Evolutionary conservation across 2,888 invertebrate species (phyloP).

Genomic region (Metopia argyrocephala): DNA sequence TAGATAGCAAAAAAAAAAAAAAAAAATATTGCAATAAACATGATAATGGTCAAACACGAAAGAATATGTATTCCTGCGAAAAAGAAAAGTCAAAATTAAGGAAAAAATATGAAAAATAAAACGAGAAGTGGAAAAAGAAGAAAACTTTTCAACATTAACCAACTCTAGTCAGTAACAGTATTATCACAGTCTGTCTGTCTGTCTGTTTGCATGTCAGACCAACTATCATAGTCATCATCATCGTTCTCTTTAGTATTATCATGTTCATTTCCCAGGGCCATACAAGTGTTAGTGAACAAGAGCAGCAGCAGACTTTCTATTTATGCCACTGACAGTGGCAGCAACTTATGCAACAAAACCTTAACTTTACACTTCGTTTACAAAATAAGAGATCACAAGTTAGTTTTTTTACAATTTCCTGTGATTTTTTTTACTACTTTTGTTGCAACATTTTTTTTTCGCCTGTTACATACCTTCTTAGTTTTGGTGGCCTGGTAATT

Average conservation of each 20-base stretch:
- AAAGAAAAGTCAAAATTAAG: conserved; percentile 8
- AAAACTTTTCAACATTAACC: not conserved
- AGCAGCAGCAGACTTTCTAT: not conserved
- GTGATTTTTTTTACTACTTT: conserved; percentile 11
- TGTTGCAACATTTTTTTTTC: not conserved
- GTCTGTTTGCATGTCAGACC: not conserved
- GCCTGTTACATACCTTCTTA: not conserved
- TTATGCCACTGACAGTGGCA: not conserved
- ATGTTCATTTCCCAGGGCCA: not conserved
- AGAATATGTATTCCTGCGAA: conserved; percentile 25
- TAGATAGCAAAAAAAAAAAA: not conserved
- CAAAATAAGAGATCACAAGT: conserved; percentile 49
- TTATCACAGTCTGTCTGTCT: too few species aligned
- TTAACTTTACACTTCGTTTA: conserved; percentile 60
- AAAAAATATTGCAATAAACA: conserved; percentile 28
- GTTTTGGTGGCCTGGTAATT: too few species aligned
- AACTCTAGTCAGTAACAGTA: too few species aligned
- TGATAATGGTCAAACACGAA: conserved; percentile 49
- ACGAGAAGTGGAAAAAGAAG: not conserved
- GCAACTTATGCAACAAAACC: too few species aligned
- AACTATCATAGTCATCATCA: not conserved
- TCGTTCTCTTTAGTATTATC: not conserved
- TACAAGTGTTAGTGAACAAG: too few species aligned
- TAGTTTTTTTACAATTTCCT: conserved; percentile 37
- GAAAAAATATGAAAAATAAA: not conserved